These are phyloP conservation scores for Drosophila subpulchrella DNA, from an alignment of 1,140 invertebrate genomes.

Conservation along the genomic window DNA sequence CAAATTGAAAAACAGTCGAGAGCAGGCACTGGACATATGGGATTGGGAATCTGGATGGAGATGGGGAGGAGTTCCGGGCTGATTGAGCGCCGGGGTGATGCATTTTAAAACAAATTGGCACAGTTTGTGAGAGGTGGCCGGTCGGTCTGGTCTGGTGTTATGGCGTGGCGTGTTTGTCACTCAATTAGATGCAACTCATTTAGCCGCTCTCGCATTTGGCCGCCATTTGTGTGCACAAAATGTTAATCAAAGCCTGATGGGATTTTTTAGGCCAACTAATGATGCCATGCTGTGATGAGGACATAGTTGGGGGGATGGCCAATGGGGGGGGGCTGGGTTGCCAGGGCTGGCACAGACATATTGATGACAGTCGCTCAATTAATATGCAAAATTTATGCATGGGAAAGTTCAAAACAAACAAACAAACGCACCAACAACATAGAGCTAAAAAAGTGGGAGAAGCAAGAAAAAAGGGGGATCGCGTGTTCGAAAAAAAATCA, in stretches of 20 bases:
- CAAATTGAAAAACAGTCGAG: conserved; percentile 79
- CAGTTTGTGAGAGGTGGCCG: conserved; percentile 67
- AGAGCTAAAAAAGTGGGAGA: conserved; percentile 34
- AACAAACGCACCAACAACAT: conserved; percentile 45
- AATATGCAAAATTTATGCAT: conserved; percentile 83
- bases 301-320: neutral
- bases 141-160: neutral
- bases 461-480: conserved; percentile 16
- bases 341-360: conserved; percentile 33
- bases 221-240: conserved; percentile 73
- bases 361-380: conserved; percentile 70
- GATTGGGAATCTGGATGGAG: conserved; percentile 4
- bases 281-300: conserved; percentile 9
- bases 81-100: conserved; percentile 71
- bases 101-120: conserved; percentile 83
- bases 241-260: conserved; percentile 80
- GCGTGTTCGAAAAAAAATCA: conserved; percentile 59
- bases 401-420: conserved; percentile 80
- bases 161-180: conserved; percentile 65
- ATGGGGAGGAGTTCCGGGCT: conserved; percentile 17
- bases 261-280: conserved; percentile 77
- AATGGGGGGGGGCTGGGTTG: neutral
- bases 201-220: conserved; percentile 54
- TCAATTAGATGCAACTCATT: conserved; percentile 82
- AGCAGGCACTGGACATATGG: conserved; percentile 48